Conservation (phyloP, 2,888 invertebrate species). For the Tipula lateralis region DNA sequence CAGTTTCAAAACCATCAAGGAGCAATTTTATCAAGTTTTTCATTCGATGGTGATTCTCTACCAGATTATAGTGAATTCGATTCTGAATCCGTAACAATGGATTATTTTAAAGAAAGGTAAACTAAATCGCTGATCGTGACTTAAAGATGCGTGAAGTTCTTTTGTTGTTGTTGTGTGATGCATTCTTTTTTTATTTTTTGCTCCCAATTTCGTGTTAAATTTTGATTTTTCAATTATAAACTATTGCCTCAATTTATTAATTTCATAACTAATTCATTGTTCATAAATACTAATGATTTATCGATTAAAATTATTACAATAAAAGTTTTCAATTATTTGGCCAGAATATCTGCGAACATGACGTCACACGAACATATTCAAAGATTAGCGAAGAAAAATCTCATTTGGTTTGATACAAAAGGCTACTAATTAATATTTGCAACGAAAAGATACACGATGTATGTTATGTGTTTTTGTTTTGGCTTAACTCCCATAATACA, state of each 20-base stretch:
- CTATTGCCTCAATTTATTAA: not conserved
- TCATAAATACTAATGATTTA: not conserved
- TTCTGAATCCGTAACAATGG: constrained; percentile 52
- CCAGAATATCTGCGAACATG: not conserved
- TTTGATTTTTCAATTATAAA: not conserved
- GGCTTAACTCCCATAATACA: too few relatives aligned
- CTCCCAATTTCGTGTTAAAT: not conserved
- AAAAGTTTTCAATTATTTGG: not conserved
- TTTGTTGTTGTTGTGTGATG: not conserved
- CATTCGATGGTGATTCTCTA: constrained; percentile 53
- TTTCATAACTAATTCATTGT: not conserved
- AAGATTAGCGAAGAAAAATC: not conserved
- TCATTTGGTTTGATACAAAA: too few relatives aligned
- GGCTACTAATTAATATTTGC: too few relatives aligned
- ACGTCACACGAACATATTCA: not conserved
- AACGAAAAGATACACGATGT: not conserved
- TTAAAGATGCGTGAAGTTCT: not conserved
- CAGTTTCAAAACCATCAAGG: constrained; percentile 36
- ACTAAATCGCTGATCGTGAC: constrained; percentile 27
- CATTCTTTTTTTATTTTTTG: constrained; percentile 14
- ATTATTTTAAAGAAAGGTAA: constrained; percentile 53
- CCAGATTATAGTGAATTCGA: constrained; percentile 55
- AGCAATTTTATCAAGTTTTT: constrained; percentile 51
- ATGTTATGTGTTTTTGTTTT: too few relatives aligned
- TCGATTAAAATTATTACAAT: not conserved